Evolutionary conservation across 2,113 vertebrate genomes (phyloP), one percentile per base, ranked within the genome.

Genomic region (Phaethornis superciliosus): DNA sequence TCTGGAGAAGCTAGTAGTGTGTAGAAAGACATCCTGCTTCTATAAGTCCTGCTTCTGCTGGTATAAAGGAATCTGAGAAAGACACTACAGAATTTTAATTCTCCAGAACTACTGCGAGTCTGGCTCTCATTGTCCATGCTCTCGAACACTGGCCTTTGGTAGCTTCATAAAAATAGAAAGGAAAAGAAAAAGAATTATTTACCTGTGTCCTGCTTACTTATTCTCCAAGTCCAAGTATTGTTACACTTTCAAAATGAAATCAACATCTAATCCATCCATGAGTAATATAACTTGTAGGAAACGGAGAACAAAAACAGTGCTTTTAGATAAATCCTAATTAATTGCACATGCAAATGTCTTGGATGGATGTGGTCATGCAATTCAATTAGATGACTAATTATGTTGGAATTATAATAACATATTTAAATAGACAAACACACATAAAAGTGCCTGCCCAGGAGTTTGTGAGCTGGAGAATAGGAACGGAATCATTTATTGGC

Each of bases 321-420:
- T 93, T 96, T 94, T 92, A 94, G 93, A 97, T 83, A 96, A 97
- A 94, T 95, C 92, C 90, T 92, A 92, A 95, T 95, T 95, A 96
- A 96, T 84, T 90, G 90, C 35, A 86, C 85, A 95, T 95, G 94
- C 94, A 97, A 96, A 95, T 95, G 49, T 93, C 72, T 92, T 95
- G 76, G 74, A 93, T 95, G 94, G 92, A 95, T 95, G 93, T 88
- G 92, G 96, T 96, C 95, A 86, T 90, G 88, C 68, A 90, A 92
- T 92, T 90, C 85, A 94, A 94, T 93, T 96, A 94, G 76, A 88
- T 95, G 95, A 95, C 88, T 97, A 96, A 96, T 95, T 95, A 95
- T 28, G 9, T 55, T 88, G 90, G 88, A 94, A 95, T 86, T 94
- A 86, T 86, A 95, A 94, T 86, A 72, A 82, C 92, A 95, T 92